phyloP scores from a whole-genome alignment of 2,888 invertebrate species.

The Athalia cordata region DNA sequence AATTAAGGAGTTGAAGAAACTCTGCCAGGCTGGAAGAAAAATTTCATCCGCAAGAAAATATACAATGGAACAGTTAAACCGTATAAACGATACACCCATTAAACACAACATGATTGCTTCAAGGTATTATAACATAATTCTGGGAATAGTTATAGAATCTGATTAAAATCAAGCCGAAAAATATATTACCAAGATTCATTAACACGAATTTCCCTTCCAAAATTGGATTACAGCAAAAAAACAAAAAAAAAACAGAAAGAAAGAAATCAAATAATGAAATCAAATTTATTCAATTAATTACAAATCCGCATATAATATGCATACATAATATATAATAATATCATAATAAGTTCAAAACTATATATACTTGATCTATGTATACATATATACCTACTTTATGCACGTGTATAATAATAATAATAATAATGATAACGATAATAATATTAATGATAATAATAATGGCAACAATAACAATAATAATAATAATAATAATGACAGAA shows the following conservation, averaged over 20 bases:
- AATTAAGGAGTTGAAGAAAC: not conserved
- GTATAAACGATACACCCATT: conserved; percentile 11
- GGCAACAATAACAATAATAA: too few species aligned
- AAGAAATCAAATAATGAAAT: not conserved
- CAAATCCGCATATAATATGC: not conserved
- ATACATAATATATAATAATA: conserved; percentile 2
- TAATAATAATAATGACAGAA: too few species aligned
- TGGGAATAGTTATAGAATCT: not conserved
- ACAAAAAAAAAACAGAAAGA: conserved; percentile 4
- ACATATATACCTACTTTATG: not conserved
- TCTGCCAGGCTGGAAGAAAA: too few species aligned
- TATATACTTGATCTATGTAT: conserved; percentile 3
- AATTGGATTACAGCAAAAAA: not conserved
- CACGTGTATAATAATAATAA: not conserved
- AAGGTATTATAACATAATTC: not conserved
- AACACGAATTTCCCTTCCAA: not conserved
- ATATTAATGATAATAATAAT: too few species aligned
- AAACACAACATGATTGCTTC: not conserved
- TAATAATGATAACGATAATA: too few species aligned
- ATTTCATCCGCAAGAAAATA: too few species aligned
- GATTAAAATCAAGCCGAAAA: not conserved
- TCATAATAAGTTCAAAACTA: not conserved
- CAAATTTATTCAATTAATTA: not conserved
- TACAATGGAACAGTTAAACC: not conserved
- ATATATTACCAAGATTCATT: too few species aligned